phyloP scores from a whole-genome alignment of 2,888 invertebrate genomes.

The Cataglyphis rosenhaueri region DNA sequence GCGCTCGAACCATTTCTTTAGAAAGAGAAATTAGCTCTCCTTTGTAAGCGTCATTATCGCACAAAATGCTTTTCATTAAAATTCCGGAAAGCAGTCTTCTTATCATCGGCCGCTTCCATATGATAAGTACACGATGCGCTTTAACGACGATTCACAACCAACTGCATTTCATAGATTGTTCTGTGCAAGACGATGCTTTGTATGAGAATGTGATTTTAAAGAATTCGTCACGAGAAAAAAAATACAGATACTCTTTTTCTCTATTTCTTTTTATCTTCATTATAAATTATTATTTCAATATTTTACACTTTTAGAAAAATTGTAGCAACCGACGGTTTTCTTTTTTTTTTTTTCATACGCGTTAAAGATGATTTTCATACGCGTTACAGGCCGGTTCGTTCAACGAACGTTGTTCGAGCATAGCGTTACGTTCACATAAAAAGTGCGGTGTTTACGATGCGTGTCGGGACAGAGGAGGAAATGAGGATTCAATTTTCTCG shows the following conservation, averaged over 20 bases:
- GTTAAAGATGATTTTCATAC: background rate
- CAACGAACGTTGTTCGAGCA: conserved; percentile 24
- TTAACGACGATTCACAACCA: conserved; percentile 44
- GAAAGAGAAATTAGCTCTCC: conserved; percentile 56
- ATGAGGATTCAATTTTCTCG: conserved; percentile 73
- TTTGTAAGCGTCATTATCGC: conserved; percentile 63
- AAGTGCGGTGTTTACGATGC: conserved; percentile 62
- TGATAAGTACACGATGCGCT: conserved; percentile 60
- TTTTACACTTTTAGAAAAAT: background rate
- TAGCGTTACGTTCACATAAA: conserved; percentile 51
- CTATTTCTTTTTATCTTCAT: background rate
- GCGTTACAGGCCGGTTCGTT: conserved; percentile 10
- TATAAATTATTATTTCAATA: background rate
- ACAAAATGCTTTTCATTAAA: conserved; percentile 47
- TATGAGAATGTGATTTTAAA: background rate
- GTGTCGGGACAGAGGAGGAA: conserved; percentile 68
- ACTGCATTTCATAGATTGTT: conserved; percentile 27
- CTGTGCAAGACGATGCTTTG: background rate
- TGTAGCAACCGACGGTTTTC: background rate
- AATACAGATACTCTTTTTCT: background rate
- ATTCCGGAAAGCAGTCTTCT: conserved; percentile 64
- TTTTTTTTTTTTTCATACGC: background rate
- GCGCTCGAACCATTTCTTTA: conserved; percentile 36
- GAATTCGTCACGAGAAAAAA: background rate
- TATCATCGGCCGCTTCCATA: conserved; percentile 64